Evolutionary conservation across 1,140 invertebrate genomes (phyloP).

Genomic region (Grapholita molesta): DNA sequence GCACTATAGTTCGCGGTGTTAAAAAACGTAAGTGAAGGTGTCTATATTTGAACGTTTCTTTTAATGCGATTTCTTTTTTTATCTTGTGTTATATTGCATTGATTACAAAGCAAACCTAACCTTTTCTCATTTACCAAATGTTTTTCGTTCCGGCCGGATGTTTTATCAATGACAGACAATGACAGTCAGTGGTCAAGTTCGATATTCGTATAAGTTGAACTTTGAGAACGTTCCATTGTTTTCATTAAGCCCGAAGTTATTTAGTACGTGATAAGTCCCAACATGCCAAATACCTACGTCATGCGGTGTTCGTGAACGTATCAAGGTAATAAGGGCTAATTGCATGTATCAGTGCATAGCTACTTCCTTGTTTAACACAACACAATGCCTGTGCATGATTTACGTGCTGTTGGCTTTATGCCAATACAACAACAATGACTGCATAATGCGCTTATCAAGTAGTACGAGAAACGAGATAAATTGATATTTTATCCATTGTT

Average conservation of each 20-base stretch:
- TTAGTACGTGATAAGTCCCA: conserved; percentile 34
- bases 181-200: background rate
- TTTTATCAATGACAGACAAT: conserved; percentile 11
- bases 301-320: conserved; percentile 37
- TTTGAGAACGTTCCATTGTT: conserved; percentile 31
- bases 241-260: conserved; percentile 24
- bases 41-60: conserved; percentile 42
- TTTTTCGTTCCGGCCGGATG: background rate
- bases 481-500: conserved; percentile 35
- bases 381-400: conserved; percentile 33
- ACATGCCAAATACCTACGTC: conserved; percentile 29
- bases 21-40: conserved; percentile 59
- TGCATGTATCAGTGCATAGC: conserved; percentile 28
- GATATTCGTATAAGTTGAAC: background rate
- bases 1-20: conserved; percentile 37
- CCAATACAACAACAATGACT: conserved; percentile 45
- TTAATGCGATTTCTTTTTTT: conserved; percentile 54
- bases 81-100: conserved; percentile 27
- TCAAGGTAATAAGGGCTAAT: conserved; percentile 45
- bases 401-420: conserved; percentile 44
- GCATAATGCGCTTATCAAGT: conserved; percentile 27
- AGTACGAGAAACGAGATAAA: conserved; percentile 23
- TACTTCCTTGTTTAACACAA: conserved; percentile 38
- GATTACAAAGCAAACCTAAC: background rate
- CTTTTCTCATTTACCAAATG: background rate